Percentiles rank a stretch among this genome's conserved stretches.
These are phyloP conservation scores for Tetramorium parvispinum DNA, from an alignment of 1,140 invertebrate species.

Conservation along the genomic window DNA sequence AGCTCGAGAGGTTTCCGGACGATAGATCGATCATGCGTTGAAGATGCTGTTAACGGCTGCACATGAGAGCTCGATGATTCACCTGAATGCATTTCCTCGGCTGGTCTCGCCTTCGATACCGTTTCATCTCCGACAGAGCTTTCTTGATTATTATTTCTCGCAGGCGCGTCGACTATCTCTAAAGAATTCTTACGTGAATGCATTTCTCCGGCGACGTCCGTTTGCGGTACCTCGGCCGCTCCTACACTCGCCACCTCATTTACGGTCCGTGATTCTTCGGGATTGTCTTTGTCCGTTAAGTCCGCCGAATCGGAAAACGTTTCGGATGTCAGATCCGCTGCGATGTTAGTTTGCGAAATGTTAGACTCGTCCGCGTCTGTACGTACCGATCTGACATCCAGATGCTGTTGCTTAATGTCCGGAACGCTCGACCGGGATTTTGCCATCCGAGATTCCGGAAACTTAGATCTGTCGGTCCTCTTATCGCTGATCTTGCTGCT, in stretches of 20 bases:
- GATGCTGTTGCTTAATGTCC: constrained; percentile 49
- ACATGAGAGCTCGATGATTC: not conserved
- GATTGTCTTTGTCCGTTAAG: not conserved
- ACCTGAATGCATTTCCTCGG: not conserved
- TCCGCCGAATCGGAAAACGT: not conserved
- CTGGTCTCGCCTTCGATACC: not conserved
- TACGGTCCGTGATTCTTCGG: not conserved
- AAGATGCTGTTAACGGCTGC: constrained; percentile 8
- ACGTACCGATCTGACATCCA: constrained; percentile 68
- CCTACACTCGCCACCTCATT: not conserved
- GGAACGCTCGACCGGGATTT: constrained; percentile 38
- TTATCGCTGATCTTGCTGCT: not conserved
- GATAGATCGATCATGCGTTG: not conserved
- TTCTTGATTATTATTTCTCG: not conserved
- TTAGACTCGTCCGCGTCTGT: constrained; percentile 16
- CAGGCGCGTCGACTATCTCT: not conserved
- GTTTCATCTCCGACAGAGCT: not conserved
- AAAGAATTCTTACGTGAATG: constrained; percentile 19
- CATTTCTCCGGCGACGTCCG: constrained; percentile 1
- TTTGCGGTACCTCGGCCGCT: not conserved
- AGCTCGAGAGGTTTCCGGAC: not conserved
- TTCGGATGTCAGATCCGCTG: not conserved
- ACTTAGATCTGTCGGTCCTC: not conserved
- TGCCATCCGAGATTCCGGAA: constrained; percentile 8
- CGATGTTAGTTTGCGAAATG: constrained; percentile 31